Conservation (phyloP, 2,888 invertebrate genomes). For the Chrysolina oricalcia region DNA sequence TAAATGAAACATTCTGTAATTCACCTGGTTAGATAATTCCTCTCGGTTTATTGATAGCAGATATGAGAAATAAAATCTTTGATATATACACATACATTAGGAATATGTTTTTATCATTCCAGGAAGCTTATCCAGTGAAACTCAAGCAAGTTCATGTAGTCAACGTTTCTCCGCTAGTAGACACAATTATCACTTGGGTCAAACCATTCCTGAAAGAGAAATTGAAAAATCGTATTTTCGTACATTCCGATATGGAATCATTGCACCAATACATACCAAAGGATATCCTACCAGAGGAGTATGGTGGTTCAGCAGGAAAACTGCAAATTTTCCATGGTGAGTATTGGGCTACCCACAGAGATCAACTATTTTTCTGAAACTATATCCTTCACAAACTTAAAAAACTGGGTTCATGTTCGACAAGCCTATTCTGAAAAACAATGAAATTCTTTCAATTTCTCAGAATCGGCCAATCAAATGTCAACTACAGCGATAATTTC, state of each 20-base stretch:
- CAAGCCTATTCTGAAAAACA: no score
- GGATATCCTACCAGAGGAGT: constrained; percentile 87
- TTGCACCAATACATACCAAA: constrained; percentile 86
- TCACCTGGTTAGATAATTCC: no score
- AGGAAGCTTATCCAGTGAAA: constrained; percentile 92
- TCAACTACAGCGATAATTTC: no score
- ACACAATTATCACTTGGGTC: constrained; percentile 89
- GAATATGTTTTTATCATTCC: constrained; percentile 58
- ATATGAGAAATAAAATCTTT: no score
- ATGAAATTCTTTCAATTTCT: no score
- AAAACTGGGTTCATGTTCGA: no score
- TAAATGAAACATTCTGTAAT: no score
- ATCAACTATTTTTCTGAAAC: no score
- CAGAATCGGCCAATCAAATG: no score
- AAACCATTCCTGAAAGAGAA: constrained; percentile 92
- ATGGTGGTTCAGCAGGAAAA: constrained; percentile 86
- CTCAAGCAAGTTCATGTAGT: constrained; percentile 90
- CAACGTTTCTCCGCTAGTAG: constrained; percentile 87
- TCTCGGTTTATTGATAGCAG: no score
- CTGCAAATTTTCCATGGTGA: constrained; percentile 82
- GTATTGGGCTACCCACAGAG: constrained; percentile 47
- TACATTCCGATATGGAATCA: constrained; percentile 83
- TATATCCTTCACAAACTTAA: no score
- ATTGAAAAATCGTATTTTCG: constrained; percentile 86
- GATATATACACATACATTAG: no score